These are phyloP conservation scores for Nymphalis io DNA, from an alignment of 1,140 invertebrate genomes.

Conservation along the genomic window DNA sequence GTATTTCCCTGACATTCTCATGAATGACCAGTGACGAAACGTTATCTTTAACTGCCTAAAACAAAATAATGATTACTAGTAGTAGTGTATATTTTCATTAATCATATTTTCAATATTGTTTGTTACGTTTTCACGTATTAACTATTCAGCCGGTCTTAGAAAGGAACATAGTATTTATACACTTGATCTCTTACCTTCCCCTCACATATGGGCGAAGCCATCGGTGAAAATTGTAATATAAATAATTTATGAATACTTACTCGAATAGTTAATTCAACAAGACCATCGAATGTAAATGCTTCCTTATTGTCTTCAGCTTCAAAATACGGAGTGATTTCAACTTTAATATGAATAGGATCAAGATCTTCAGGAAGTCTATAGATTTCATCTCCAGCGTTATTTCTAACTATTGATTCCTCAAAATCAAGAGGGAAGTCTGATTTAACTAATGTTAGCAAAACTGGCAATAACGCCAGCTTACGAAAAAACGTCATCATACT, in stretches of 20 bases:
- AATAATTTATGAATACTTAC: slow-evolving; percentile 45
- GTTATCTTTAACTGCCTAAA: slow-evolving; percentile 55
- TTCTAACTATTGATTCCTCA: slow-evolving; percentile 37
- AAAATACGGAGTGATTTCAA: slow-evolving; percentile 81
- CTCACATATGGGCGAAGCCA: too few relatives aligned
- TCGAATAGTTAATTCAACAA: slow-evolving; percentile 78
- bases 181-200: too few relatives aligned
- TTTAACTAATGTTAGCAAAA: slow-evolving; percentile 42
- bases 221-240: too few relatives aligned
- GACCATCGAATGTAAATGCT: slow-evolving; percentile 83
- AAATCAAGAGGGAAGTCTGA: slow-evolving; percentile 57
- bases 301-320: slow-evolving; percentile 66
- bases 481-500: slow-evolving; percentile 47
- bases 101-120: too few relatives aligned
- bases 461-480: slow-evolving; percentile 49
- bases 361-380: slow-evolving; percentile 68
- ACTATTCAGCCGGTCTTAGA: too few relatives aligned
- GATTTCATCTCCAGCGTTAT: slow-evolving; percentile 39
- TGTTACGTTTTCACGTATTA: too few relatives aligned
- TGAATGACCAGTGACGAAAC: slow-evolving; percentile 54
- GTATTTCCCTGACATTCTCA: slow-evolving; percentile 67
- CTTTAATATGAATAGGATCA: slow-evolving; percentile 59
- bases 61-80: slow-evolving; percentile 15
- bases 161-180: too few relatives aligned
- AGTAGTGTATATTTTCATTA: too few relatives aligned